Conservation (phyloP, 1,140 invertebrate genomes). For the Odontomachus brunneus region DNA sequence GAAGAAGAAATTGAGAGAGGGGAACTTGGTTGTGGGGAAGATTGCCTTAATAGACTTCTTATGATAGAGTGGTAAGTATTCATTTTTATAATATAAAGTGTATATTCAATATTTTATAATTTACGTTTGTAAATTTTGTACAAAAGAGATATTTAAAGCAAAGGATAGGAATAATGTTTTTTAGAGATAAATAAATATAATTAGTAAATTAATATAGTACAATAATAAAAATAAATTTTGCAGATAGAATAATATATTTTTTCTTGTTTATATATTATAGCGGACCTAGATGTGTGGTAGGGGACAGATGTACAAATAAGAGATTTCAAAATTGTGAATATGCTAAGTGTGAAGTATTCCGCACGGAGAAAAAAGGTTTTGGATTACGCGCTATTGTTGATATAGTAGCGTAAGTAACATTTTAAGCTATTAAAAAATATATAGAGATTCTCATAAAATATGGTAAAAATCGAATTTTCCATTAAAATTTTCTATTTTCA, state of each 20-base stretch:
- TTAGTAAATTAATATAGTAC: constrained; percentile 1
- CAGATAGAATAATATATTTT: constrained; percentile 11
- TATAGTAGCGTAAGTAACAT: constrained; percentile 89
- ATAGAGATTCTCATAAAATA: background rate
- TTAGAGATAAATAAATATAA: constrained; percentile 7
- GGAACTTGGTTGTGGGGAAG: constrained; percentile 95
- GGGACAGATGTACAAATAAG: constrained; percentile 96
- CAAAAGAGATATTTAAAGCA: background rate
- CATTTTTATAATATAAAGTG: constrained; percentile 40
- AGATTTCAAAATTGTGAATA: constrained; percentile 96
- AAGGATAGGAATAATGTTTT: background rate
- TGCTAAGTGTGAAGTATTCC: constrained; percentile 94
- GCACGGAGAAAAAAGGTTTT: constrained; percentile 97
- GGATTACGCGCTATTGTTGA: constrained; percentile 93
- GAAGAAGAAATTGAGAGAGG: constrained; percentile 94
- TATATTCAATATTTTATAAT: constrained; percentile 32
- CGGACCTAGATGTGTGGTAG: constrained; percentile 94
- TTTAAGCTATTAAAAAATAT: constrained; percentile 13
- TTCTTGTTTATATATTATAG: constrained; percentile 87
- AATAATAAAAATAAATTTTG: constrained; percentile 32
- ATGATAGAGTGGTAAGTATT: constrained; percentile 97
- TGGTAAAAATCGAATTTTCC: background rate
- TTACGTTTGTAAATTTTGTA: constrained; percentile 5
- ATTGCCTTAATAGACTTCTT: constrained; percentile 97
- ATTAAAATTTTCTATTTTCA: constrained; percentile 1